Base-by-base conservation (phyloP, 2,888 invertebrate species). In the Lysandra bellargus region DNA sequence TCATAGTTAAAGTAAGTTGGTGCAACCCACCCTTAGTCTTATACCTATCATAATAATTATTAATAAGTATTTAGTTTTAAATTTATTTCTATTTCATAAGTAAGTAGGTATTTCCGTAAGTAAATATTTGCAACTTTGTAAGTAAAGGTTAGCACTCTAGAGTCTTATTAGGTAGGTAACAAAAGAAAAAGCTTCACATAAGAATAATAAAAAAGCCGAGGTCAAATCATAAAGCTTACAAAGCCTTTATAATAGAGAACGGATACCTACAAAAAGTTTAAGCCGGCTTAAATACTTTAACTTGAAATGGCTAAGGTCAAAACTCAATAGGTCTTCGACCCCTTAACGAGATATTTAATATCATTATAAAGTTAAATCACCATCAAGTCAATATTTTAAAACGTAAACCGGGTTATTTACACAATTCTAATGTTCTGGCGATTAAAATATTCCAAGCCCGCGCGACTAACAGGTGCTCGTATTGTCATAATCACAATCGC, bases 401-500 rank as follows among this genome's bases (percentile, higher is more conserved):
- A 57, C 14, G 6, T 57, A 57, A 57, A 76, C 33, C 53, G 53
- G 44, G 33, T 76, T 30, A 76, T 30, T 49, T 53, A 53, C 6
- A 57, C 14, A 74, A 76, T 17, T 76, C 33, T 33, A 57, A 14
- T 30, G 30, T 17, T 76, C 76, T 9, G 3, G 2, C 12, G 0
- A 57, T 33, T 14, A 33, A 69, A 69, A 33, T 4, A 37, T 69
- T 69, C 33, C 14, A 33, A 69, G 17, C 5, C 69, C 23, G 5
- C 23, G 33, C 69, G 4, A 17, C 9, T 30, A 53, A 30, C 76
- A 76, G 76, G 76, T 53, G 76, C 30, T 5, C 53, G 17, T 33
- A 30, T 57, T 76, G 76, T 76, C 40, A 74, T 76, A 76, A 76
- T 76, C 76, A 33, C 76, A 76, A 14, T 57, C 14, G 53, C 33